Evolutionary conservation across 2,888 invertebrate genomes (phyloP).

Genomic region (Drosophila atripex): DNA sequence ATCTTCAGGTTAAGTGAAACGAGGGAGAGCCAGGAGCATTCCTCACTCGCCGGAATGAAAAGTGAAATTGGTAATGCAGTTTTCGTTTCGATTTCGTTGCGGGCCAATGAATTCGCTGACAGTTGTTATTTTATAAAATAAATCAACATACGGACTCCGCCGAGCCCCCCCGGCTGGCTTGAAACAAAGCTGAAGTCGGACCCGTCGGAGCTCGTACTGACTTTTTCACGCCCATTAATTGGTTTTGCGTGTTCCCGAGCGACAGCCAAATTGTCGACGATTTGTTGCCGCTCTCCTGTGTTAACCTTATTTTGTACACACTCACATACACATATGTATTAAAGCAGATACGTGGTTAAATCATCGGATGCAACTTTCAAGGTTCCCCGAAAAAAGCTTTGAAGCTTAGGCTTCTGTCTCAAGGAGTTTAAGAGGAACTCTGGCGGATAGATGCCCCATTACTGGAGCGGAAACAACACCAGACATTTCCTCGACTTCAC

Average conservation of each 20-base stretch:
- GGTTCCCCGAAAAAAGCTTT: neutral
- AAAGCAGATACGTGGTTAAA: too few relatives aligned
- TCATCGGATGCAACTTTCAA: too few relatives aligned
- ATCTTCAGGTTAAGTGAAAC: slow-evolving; percentile 14
- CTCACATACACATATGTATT: neutral
- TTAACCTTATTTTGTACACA: slow-evolving; percentile 39
- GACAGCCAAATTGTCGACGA: slow-evolving; percentile 77
- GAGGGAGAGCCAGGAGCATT: slow-evolving; percentile 19
- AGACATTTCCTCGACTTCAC: slow-evolving; percentile 58
- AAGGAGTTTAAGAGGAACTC: slow-evolving; percentile 16
- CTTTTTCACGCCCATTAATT: slow-evolving; percentile 78
- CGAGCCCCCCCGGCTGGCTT: slow-evolving; percentile 42
- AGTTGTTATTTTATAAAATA: slow-evolving; percentile 73
- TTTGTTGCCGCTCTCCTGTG: slow-evolving; percentile 55
- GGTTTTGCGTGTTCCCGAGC: slow-evolving; percentile 73
- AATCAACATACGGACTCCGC: slow-evolving; percentile 62
- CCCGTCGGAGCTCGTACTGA: slow-evolving; percentile 52
- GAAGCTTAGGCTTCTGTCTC: neutral
- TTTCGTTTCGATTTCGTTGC: slow-evolving; percentile 55
- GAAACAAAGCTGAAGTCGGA: slow-evolving; percentile 62
- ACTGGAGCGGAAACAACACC: slow-evolving; percentile 43
- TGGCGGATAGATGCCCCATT: slow-evolving; percentile 53
- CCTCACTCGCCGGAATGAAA: slow-evolving; percentile 61
- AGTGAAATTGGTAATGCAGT: slow-evolving; percentile 73
- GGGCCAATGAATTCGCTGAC: slow-evolving; percentile 75